phyloP scores from a whole-genome alignment of 2,888 invertebrate species.

The Polyommatus iphigenia region DNA sequence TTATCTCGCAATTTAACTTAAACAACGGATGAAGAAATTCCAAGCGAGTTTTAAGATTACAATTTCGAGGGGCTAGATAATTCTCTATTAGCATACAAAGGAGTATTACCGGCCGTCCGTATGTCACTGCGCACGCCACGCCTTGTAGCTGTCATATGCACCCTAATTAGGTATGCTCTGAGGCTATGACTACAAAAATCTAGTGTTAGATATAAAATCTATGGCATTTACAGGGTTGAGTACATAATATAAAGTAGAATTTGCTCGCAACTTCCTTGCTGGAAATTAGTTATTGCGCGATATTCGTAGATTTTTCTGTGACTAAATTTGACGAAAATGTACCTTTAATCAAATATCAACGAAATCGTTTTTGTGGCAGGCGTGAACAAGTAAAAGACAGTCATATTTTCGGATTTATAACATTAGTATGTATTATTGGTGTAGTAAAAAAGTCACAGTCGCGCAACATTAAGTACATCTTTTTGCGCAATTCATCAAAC shows the following conservation, averaged over 20 bases:
- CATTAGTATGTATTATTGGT: too few species aligned
- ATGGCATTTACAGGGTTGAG: neutral
- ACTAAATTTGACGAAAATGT: too few species aligned
- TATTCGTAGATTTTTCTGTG: too few species aligned
- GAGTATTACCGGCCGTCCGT: conserved; percentile 76
- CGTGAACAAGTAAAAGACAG: too few species aligned
- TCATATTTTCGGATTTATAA: too few species aligned
- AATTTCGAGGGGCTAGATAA: conserved; percentile 79
- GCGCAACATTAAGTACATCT: neutral
- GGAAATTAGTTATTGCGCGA: too few species aligned
- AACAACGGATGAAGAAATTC: conserved; percentile 78
- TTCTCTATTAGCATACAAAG: conserved; percentile 79
- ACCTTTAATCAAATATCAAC: too few species aligned
- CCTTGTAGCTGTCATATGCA: conserved; percentile 77
- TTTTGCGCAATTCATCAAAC: neutral
- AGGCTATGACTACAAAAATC: conserved; percentile 46
- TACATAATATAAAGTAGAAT: neutral
- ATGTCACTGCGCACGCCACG: conserved; percentile 70
- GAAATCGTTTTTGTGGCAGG: too few species aligned
- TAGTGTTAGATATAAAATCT: conserved; percentile 25
- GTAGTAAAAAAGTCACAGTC: too few species aligned
- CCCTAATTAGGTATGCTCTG: conserved; percentile 70
- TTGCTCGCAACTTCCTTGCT: neutral
- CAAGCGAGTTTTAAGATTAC: conserved; percentile 76
- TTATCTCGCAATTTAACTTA: conserved; percentile 40